Percentiles rank a stretch among this genome's conserved stretches.
phyloP scores from a whole-genome alignment of 1,140 invertebrate species.

The Geopemphigus sp. region DNA sequence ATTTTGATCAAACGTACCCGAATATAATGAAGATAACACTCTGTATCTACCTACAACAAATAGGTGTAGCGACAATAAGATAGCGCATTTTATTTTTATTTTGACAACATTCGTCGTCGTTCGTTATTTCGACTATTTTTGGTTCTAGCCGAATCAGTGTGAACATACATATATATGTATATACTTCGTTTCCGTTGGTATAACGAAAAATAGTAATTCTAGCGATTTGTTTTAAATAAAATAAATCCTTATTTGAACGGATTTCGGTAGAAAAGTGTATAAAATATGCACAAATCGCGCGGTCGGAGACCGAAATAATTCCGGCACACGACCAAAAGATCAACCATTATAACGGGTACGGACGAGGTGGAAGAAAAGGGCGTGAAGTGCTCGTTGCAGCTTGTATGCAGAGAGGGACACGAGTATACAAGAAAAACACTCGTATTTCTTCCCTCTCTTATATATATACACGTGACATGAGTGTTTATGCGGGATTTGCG shows the following conservation, averaged over 20 bases:
- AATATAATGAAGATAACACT: too few relatives aligned
- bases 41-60: too few relatives aligned
- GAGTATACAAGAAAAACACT: conserved; percentile 37
- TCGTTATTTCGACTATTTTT: too few relatives aligned
- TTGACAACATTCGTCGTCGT: too few relatives aligned
- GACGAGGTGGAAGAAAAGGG: not conserved
- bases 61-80: too few relatives aligned
- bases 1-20: not conserved
- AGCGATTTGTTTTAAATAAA: not conserved
- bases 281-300: not conserved
- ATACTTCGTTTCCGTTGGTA: not conserved
- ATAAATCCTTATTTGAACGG: too few relatives aligned
- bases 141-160: too few relatives aligned
- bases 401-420: conserved; percentile 5
- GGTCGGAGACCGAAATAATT: conserved; percentile 32
- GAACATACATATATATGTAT: not conserved
- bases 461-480: not conserved
- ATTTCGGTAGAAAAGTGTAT: not conserved
- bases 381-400: not conserved
- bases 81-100: too few relatives aligned
- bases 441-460: not conserved
- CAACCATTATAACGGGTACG: conserved; percentile 38
- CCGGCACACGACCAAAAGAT: conserved; percentile 48
- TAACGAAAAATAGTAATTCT: too few relatives aligned
- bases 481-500: conserved; percentile 42